phyloP scores from a whole-genome alignment of 2,113 vertebrate genomes.

The Scophthalmus maximus region DNA sequence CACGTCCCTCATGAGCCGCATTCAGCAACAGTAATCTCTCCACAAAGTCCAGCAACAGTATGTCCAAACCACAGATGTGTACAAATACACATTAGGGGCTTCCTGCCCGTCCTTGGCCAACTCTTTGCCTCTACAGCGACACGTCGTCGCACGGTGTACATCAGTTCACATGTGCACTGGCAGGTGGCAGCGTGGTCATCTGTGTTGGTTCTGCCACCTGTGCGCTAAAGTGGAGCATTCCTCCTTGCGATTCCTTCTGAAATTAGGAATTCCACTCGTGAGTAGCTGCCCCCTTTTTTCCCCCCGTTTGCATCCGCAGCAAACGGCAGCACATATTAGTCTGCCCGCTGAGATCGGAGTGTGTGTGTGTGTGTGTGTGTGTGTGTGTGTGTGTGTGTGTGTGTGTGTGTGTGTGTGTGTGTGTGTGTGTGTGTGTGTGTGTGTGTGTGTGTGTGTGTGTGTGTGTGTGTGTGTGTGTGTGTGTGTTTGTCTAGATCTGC shows the following conservation, averaged over 20 bases:
- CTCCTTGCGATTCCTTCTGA: slow-evolving; percentile 34
- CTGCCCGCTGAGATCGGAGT: too few species aligned
- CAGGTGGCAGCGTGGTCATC: slow-evolving; percentile 77
- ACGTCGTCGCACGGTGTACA: slow-evolving; percentile 16
- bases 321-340: not conserved
- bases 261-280: slow-evolving; percentile 25
- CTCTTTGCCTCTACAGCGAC: slow-evolving; percentile 24
- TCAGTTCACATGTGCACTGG: slow-evolving; percentile 45
- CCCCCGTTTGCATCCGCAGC: slow-evolving; percentile 13
- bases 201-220: slow-evolving; percentile 12
- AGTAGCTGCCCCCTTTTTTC: slow-evolving; percentile 16
- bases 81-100: slow-evolving; percentile 30
- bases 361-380: too few species aligned
- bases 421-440: not conserved
- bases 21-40: too few species aligned
- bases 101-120: slow-evolving; percentile 1
- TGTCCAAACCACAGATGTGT: too few species aligned
- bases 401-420: too few species aligned
- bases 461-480: slow-evolving; percentile 7
- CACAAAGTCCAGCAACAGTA: too few species aligned
- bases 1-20: too few species aligned
- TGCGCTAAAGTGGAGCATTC: not conserved
- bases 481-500: too few species aligned
- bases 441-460: slow-evolving; percentile 2
- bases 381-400: too few species aligned